These are phyloP conservation scores for Nestor notabilis DNA, from an alignment of 2,113 vertebrate species.

Conservation along the genomic window DNA sequence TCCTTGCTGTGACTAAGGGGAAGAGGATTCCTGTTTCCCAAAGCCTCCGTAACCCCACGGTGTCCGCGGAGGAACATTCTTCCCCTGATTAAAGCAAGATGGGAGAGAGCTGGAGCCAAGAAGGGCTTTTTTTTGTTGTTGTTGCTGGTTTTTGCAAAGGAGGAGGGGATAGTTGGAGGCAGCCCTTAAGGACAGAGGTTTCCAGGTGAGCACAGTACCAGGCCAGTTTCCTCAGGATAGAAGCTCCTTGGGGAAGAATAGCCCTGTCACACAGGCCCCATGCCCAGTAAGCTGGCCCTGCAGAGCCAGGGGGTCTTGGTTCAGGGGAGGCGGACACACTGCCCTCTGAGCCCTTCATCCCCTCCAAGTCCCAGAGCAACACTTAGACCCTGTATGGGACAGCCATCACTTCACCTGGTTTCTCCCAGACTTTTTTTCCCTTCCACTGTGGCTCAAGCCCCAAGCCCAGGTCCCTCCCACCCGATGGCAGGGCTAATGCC, in stretches of 20 bases:
- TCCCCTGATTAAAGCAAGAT: slow-evolving; percentile 73
- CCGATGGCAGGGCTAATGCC: fast-evolving
- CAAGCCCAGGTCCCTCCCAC: not conserved
- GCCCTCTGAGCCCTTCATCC: not conserved
- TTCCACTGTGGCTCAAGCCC: fast-evolving
- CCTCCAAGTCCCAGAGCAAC: not conserved
- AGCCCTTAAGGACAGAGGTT: not conserved
- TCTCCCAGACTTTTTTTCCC: not conserved
- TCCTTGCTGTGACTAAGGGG: slow-evolving; percentile 44
- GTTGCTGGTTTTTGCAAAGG: slow-evolving; percentile 41
- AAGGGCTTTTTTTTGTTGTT: slow-evolving; percentile 34
- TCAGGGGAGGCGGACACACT: not conserved
- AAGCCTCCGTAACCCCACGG: slow-evolving; percentile 58
- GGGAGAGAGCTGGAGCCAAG: slow-evolving; percentile 59
- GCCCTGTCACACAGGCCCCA: not conserved
- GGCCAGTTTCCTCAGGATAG: fast-evolving
- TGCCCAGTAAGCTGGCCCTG: not conserved
- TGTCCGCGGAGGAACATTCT: slow-evolving; percentile 69
- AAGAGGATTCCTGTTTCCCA: slow-evolving; percentile 63
- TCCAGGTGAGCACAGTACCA: not conserved
- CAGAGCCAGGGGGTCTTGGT: fast-evolving
- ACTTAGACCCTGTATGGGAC: fast-evolving
- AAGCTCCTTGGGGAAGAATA: not conserved
- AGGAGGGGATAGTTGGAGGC: not conserved
- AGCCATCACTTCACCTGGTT: not conserved